These are phyloP conservation scores for Lucilia cuprina DNA, from an alignment of 1,140 invertebrate genomes.

Conservation along the genomic window DNA sequence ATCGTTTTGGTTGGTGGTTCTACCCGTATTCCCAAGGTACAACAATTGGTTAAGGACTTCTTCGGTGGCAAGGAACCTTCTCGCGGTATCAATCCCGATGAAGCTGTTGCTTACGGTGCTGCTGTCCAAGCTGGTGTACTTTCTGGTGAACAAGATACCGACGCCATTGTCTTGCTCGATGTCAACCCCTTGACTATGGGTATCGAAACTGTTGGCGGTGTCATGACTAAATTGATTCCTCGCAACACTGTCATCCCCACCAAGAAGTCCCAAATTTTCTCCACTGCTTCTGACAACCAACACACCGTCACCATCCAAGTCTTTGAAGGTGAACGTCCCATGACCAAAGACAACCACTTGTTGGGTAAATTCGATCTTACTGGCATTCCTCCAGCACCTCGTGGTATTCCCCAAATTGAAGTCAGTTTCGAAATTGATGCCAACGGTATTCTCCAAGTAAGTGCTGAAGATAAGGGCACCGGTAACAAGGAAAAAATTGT, in stretches of 20 bases:
- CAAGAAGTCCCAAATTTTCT: conserved; percentile 99
- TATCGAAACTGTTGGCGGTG: conserved; percentile 99
- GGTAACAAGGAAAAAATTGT: conserved; percentile 98
- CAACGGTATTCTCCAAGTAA: conserved; percentile 96
- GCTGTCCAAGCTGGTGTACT: conserved; percentile 97
- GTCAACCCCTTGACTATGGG: conserved; percentile 98
- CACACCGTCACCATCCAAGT: conserved; percentile 99
- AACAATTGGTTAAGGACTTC: conserved; percentile 98
- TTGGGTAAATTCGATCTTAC: conserved; percentile 98
- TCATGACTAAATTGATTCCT: conserved; percentile 99
- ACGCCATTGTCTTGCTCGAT: conserved; percentile 95
- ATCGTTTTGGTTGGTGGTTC: conserved; percentile 99
- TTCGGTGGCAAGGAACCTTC: conserved; percentile 98
- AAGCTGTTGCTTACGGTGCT: conserved; percentile 97
- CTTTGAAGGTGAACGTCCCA: conserved; percentile 96
- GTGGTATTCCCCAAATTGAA: conserved; percentile 99
- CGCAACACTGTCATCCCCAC: conserved; percentile 99
- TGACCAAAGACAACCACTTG: conserved; percentile 99
- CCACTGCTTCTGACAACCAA: conserved; percentile 98
- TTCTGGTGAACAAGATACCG: conserved; percentile 90
- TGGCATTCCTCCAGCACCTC: conserved; percentile 95
- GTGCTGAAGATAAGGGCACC: conserved; percentile 98
- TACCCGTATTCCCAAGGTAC: conserved; percentile 98
- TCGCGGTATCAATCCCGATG: conserved; percentile 97
- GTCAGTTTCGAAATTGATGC: conserved; percentile 99